Conservation (phyloP, 2,888 invertebrate genomes). For the Ctena decussata region DNA sequence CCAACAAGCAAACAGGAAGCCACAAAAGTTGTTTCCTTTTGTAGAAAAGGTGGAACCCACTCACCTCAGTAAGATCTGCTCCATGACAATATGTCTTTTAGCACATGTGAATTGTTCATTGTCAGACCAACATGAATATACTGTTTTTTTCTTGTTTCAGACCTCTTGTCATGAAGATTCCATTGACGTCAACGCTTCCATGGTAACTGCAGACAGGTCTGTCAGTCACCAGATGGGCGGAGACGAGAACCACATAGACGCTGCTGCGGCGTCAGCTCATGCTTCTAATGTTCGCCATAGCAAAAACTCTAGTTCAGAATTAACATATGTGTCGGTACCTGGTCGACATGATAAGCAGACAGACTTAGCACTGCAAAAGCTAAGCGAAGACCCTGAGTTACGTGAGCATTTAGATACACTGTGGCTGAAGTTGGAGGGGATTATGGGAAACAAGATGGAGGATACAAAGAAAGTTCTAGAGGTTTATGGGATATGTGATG, state of each 20-base stretch:
- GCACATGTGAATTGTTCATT: too few relatives aligned
- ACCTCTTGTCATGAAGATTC: constrained; percentile 78
- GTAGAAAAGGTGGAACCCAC: too few relatives aligned
- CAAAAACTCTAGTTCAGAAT: constrained; percentile 6
- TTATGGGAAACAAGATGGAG: constrained; percentile 71
- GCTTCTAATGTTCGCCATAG: neutral
- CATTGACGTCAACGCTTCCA: constrained; percentile 58
- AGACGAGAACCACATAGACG: neutral
- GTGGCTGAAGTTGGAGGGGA: constrained; percentile 75
- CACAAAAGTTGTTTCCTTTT: too few relatives aligned
- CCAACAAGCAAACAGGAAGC: too few relatives aligned
- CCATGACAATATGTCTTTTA: too few relatives aligned
- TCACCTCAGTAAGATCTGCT: too few relatives aligned
- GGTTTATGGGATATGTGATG: constrained; percentile 78
- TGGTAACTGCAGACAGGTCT: constrained; percentile 66
- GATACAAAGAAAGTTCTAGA: constrained; percentile 69
- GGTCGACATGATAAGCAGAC: neutral
- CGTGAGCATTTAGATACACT: constrained; percentile 59
- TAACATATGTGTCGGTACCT: neutral
- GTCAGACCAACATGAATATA: too few relatives aligned
- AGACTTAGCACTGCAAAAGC: neutral
- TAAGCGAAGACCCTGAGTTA: constrained; percentile 43
- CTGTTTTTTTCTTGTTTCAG: constrained; percentile 68
- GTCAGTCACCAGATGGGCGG: constrained; percentile 40
- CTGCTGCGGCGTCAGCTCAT: constrained; percentile 6